phyloP scores from a whole-genome alignment of 2,888 invertebrate species.

The Campoplex capitator region DNA sequence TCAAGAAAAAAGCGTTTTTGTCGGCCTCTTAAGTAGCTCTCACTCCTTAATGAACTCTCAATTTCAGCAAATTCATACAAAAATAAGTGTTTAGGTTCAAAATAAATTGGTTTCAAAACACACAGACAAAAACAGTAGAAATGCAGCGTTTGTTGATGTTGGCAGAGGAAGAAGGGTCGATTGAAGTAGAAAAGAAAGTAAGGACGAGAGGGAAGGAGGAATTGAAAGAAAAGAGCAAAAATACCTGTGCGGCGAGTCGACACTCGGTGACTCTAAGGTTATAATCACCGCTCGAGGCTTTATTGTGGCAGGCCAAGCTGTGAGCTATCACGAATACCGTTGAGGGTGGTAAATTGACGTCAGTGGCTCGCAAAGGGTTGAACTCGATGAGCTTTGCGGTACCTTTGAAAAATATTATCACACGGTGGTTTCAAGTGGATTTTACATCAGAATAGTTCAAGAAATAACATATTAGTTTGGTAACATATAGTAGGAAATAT shows the following conservation, averaged over 20 bases:
- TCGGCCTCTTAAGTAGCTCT: too few species aligned
- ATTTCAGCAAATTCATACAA: neutral
- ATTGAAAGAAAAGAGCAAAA: neutral
- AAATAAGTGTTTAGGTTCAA: neutral
- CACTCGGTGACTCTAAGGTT: conserved; percentile 98
- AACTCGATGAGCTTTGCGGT: conserved; percentile 97
- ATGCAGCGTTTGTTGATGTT: neutral
- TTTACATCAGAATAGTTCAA: neutral
- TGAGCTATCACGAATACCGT: conserved; percentile 97
- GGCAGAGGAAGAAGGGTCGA: neutral
- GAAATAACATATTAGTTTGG: neutral
- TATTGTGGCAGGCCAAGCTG: conserved; percentile 94
- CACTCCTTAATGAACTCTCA: too few species aligned
- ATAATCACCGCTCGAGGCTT: conserved; percentile 96
- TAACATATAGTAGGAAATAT: neutral
- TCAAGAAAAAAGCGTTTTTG: too few species aligned
- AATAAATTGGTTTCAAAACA: neutral
- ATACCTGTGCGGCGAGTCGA: conserved; percentile 93
- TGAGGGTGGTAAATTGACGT: conserved; percentile 92
- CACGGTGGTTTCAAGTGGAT: neutral
- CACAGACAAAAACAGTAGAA: neutral
- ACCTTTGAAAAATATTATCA: conserved; percentile 84
- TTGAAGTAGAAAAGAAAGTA: neutral
- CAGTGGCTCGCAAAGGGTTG: conserved; percentile 92
- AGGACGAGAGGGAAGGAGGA: too few species aligned